A percentile compares a stretch with the other conserved stretches of the same genome.
These are phyloP conservation scores for Pollenia griseotomentosa DNA, from an alignment of 2,888 invertebrate species.

Conservation along the genomic window DNA sequence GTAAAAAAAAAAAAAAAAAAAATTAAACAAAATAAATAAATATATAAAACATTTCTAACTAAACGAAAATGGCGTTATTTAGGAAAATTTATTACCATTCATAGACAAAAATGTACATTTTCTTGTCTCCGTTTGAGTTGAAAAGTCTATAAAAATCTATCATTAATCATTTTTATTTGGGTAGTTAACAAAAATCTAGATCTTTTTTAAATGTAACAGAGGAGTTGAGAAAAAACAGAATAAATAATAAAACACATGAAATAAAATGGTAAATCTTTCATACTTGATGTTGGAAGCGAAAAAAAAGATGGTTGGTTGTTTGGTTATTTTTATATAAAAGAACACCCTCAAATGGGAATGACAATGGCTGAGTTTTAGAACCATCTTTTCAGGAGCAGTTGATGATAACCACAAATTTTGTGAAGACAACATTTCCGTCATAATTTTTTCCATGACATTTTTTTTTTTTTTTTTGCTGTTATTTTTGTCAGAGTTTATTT, in stretches of 20 bases:
- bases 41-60: constrained; percentile 56
- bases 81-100: constrained; percentile 69
- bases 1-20: constrained; percentile 22
- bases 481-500: constrained; percentile 33
- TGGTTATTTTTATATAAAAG: not conserved
- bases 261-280: constrained; percentile 63
- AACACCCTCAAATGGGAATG: constrained; percentile 26
- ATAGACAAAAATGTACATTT: constrained; percentile 70
- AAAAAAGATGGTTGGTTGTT: constrained; percentile 38
- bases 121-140: constrained; percentile 72
- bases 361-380: constrained; percentile 4
- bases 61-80: constrained; percentile 70
- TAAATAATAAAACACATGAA: constrained; percentile 17
- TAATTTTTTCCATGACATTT: constrained; percentile 33
- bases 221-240: constrained; percentile 20
- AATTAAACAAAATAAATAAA: constrained; percentile 35
- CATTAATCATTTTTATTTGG: constrained; percentile 74
- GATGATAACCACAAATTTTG: constrained; percentile 70
- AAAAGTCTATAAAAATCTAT: constrained; percentile 74
- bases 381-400: constrained; percentile 31
- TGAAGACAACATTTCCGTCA: constrained; percentile 70
- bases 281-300: constrained; percentile 20
- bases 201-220: constrained; percentile 34
- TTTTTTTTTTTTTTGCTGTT: constrained; percentile 20
- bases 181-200: constrained; percentile 72